These are phyloP conservation scores for Leucophora obtusa DNA, from an alignment of 2,888 invertebrate genomes.

Conservation along the genomic window DNA sequence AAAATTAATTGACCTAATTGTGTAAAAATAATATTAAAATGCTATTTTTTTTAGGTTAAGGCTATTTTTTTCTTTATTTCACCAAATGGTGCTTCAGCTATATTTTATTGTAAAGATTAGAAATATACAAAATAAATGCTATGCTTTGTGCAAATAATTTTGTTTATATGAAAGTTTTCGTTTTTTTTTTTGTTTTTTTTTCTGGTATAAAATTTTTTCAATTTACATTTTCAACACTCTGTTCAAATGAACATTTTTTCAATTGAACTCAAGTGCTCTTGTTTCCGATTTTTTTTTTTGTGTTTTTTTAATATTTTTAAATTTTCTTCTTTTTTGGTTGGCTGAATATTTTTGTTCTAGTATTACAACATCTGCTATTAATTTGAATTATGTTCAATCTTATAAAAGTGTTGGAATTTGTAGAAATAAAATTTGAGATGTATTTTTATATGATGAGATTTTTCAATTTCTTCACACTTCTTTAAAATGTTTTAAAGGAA, in stretches of 20 bases:
- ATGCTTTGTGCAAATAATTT: background rate
- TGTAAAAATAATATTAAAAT: background rate
- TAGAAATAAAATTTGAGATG: background rate
- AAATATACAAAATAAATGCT: background rate
- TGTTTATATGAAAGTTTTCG: slow-evolving; percentile 3
- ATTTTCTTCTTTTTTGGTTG: slow-evolving; percentile 1
- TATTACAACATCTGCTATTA: slow-evolving; percentile 47
- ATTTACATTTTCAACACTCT: slow-evolving; percentile 13
- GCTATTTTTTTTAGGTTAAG: background rate
- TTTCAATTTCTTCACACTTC: background rate
- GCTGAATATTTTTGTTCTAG: background rate
- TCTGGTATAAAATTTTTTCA: background rate
- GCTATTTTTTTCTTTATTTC: background rate
- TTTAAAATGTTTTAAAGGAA: background rate
- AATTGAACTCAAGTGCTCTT: slow-evolving; percentile 39
- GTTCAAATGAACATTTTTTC: slow-evolving; percentile 32
- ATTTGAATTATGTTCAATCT: slow-evolving; percentile 8
- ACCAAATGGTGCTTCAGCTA: background rate
- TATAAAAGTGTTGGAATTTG: background rate
- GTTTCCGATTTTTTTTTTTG: slow-evolving; percentile 24
- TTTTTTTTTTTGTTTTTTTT: background rate
- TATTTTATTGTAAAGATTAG: background rate
- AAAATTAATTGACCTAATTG: slow-evolving; percentile 2
- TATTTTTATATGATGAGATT: background rate
- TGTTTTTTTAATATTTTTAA: slow-evolving; percentile 3